Percentiles rank a stretch among this genome's conserved stretches.
Conservation (phyloP, 2,888 invertebrate species). For the Hanleya hanleyi region DNA sequence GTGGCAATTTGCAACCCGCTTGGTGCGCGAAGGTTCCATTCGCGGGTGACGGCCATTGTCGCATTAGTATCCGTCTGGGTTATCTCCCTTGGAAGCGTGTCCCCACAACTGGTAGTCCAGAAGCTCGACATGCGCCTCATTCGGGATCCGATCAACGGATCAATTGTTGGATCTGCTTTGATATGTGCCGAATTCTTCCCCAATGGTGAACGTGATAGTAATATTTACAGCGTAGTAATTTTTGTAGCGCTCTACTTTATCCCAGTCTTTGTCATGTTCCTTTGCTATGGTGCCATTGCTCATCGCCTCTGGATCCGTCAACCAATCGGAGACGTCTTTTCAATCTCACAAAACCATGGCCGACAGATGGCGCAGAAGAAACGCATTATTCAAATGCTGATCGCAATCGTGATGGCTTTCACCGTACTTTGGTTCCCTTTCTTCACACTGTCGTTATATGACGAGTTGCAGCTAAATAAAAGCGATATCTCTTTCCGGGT, state of each 20-base stretch:
- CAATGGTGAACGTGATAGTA: slow-evolving; percentile 29
- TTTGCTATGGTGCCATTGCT: slow-evolving; percentile 55
- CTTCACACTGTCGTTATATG: slow-evolving; percentile 54
- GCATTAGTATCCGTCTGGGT: slow-evolving; percentile 50
- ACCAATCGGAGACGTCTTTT: slow-evolving; percentile 52
- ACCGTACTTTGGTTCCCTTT: slow-evolving; percentile 62
- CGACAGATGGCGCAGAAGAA: slow-evolving; percentile 50
- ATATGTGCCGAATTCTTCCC: slow-evolving; percentile 56
- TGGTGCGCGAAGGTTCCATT: slow-evolving; percentile 48
- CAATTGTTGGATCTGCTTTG: slow-evolving; percentile 38
- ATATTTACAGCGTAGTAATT: slow-evolving; percentile 46
- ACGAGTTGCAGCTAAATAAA: slow-evolving; percentile 38
- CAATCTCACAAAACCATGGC: slow-evolving; percentile 42
- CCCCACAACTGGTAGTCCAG: slow-evolving; percentile 55
- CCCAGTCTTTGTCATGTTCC: slow-evolving; percentile 55
- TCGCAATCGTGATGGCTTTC: slow-evolving; percentile 56
- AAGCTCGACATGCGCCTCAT: slow-evolving; percentile 47
- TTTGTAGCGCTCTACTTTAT: slow-evolving; percentile 52
- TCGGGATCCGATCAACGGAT: slow-evolving; percentile 23
- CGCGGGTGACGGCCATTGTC: slow-evolving; percentile 44
- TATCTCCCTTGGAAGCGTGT: slow-evolving; percentile 43
- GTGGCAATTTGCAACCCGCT: slow-evolving; percentile 58
- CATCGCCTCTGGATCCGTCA: slow-evolving; percentile 54
- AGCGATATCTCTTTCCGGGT: slow-evolving; percentile 36
- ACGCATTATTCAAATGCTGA: slow-evolving; percentile 55